Evolutionary conservation across 2,888 invertebrate species (phyloP).

Genomic region (Tricholauxania praeusta): DNA sequence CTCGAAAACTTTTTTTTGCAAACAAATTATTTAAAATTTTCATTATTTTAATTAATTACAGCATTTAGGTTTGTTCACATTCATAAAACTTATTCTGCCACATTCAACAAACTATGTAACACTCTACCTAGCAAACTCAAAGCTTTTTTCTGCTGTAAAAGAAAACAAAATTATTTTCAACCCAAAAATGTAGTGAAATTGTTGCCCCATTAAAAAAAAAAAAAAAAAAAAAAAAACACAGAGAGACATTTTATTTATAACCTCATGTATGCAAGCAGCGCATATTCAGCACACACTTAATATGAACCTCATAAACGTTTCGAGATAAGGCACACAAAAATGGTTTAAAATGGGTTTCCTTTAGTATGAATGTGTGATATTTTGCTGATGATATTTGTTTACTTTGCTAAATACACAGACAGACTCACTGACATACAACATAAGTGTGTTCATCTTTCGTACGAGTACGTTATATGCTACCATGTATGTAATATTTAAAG

Average conservation of each 20-base stretch:
- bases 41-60: no score
- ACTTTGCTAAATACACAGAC: not conserved
- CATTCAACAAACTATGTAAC: no score
- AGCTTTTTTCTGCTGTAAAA: no score
- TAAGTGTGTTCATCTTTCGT: no score
- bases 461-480: no score
- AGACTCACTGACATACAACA: no score
- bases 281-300: constrained; percentile 1
- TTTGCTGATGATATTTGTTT: constrained; percentile 27
- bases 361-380: constrained; percentile 18
- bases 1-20: no score
- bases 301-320: constrained; percentile 28
- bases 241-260: not conserved
- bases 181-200: not conserved
- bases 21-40: no score
- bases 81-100: no score
- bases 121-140: no score
- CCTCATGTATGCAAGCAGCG: not conserved
- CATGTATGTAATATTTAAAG: constrained; percentile 10
- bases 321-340: constrained; percentile 35
- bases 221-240: constrained; percentile 10
- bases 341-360: constrained; percentile 21
- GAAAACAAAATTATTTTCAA: no score
- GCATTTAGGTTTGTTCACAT: no score
- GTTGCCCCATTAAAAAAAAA: not conserved